Evolutionary conservation across 2,888 invertebrate genomes (phyloP).

Genomic region (Ectobius pallidus): DNA sequence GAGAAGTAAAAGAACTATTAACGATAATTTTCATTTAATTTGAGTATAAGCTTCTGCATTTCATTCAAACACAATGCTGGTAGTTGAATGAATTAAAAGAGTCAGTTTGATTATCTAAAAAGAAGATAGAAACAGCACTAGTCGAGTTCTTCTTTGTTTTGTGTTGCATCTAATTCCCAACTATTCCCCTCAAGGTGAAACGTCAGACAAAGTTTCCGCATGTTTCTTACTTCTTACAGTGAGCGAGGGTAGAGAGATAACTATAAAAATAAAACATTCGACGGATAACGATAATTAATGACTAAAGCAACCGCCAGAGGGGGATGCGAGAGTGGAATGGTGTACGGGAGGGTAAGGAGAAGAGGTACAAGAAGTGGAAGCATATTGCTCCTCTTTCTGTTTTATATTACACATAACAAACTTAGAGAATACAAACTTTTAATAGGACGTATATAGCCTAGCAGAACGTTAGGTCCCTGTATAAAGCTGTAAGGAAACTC

Average conservation of each 20-base stretch:
- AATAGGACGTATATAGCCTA: constrained; percentile 24
- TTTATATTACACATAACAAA: constrained; percentile 18
- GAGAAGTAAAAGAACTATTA: too few species aligned
- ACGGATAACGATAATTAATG: constrained; percentile 29
- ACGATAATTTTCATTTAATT: too few species aligned
- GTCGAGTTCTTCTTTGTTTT: too few species aligned
- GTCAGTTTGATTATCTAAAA: too few species aligned
- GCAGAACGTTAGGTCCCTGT: not conserved
- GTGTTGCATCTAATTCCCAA: too few species aligned
- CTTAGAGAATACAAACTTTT: constrained; percentile 28
- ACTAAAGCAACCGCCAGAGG: constrained; percentile 15
- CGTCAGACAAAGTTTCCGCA: not conserved
- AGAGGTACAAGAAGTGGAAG: constrained; percentile 1
- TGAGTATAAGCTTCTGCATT: too few species aligned
- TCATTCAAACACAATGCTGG: too few species aligned
- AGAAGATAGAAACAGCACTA: too few species aligned
- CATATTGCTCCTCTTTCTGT: not conserved
- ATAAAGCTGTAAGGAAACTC: not conserved
- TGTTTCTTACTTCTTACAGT: not conserved
- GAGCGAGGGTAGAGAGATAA: not conserved
- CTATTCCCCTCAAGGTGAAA: not conserved
- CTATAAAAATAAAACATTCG: constrained; percentile 27
- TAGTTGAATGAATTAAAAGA: too few species aligned
- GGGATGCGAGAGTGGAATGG: too few species aligned
- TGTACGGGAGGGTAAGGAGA: too few species aligned